A percentile compares a stretch with the other conserved stretches of the same genome.
Evolutionary conservation across 37 sponge, comb jelly and placozoan genomes (phyloP).

Genomic region (Agelas oroides): DNA sequence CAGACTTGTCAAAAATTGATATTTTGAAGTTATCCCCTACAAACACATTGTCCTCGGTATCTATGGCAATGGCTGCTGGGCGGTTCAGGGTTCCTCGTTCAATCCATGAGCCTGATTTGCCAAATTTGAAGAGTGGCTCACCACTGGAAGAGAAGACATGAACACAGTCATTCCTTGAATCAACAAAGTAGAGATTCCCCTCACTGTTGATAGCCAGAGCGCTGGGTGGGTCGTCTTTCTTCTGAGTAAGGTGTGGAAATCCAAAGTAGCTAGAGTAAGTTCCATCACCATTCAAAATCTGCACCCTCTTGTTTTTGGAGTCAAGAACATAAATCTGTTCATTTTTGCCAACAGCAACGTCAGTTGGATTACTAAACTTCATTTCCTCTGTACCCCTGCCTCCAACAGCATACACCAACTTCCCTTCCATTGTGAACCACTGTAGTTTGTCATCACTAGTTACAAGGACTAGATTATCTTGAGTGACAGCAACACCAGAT

Average conservation of each 20-base stretch:
- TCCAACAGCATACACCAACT: conserved; percentile 4
- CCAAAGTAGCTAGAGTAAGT: conserved; percentile 1
- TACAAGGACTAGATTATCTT: conserved; percentile 2
- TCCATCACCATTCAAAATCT: conserved; percentile 14
- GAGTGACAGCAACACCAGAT: not conserved
- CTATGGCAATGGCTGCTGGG: conserved; percentile 21
- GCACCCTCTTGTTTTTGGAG: not conserved
- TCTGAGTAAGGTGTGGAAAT: not conserved
- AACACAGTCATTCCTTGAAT: not conserved
- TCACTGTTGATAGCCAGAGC: conserved; percentile 21
- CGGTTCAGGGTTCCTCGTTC: not conserved
- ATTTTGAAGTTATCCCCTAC: not conserved
- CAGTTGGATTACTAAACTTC: conserved; percentile 6
- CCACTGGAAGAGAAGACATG: conserved; percentile 22
- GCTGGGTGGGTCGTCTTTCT: not conserved
- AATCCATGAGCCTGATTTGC: not conserved
- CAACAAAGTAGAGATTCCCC: conserved; percentile 7
- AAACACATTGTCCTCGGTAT: conserved; percentile 29
- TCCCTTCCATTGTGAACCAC: conserved; percentile 24
- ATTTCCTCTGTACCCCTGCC: not conserved
- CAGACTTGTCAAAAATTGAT: conserved; percentile 16
- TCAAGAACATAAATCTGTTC: not conserved
- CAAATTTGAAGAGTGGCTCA: conserved; percentile 25
- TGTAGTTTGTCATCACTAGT: conserved; percentile 9
- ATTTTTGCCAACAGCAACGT: not conserved